Evolutionary conservation across 1,140 invertebrate species (phyloP), one percentile per base, ranked within the genome.

Genomic region (Heliconius himera): DNA sequence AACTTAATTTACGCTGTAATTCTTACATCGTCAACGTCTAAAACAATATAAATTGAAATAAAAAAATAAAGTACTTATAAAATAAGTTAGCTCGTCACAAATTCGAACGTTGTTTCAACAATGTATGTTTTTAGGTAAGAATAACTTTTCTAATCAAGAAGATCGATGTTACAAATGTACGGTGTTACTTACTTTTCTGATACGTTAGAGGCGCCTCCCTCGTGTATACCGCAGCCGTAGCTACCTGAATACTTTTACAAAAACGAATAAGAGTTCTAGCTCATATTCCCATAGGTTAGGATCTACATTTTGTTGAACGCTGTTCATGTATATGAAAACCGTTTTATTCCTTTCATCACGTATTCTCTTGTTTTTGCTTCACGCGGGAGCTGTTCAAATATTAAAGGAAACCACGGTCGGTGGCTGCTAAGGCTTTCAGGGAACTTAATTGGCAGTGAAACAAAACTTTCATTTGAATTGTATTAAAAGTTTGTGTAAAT

Each of bases 321-420:
- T 38, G 33, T 74, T 72, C 78, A 49, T 76, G 73, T 76, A 80
- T 80, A 76, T 76, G 33, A 76, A 73, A 80, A 72, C 22, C n/a
- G 56, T 71, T 79, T 66, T 66, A 66, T 66, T 71, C 51, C 51
- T 80, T 76, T 54, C 73, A 76, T 80, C 49, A n/a, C 66, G 70
- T 76, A 80, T 76, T 80, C 78, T 38, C 49, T 80, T 76, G 74
- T 80, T 80, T 80, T 76, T 33, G 70, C 70, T 72, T 38, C n/a
- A 76, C 73, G 74, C 78, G 49, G 74, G 74, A 38, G 70, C 78
- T 80, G 71, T 76, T 80, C 66, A 80, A 80, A 80, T 80, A 80
- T 80, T 80, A 70, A 76, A 70, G 22, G 74, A 49, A 66, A 70
- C 38, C 74, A 36, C 60, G 36, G 22, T 73, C 51, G 70, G 41